Percentiles rank a stretch among this genome's conserved stretches.
Conservation (phyloP, 1,140 invertebrate species). For the Lordiphosa collinella region DNA sequence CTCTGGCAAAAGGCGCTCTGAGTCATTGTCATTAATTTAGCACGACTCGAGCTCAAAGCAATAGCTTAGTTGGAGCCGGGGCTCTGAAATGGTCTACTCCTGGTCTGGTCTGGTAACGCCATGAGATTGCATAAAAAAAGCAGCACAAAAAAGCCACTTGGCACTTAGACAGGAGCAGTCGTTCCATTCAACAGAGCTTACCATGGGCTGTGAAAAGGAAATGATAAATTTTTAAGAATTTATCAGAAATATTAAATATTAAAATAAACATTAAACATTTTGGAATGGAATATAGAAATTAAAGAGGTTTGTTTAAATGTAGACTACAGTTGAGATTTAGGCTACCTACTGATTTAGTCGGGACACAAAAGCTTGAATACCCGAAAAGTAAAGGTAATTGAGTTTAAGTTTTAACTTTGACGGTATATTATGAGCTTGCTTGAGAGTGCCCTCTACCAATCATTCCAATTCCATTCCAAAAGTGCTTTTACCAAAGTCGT, state of each 20-base stretch:
- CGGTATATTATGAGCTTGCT: too few relatives aligned
- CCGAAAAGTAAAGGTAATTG: too few relatives aligned
- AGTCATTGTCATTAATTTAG: constrained; percentile 75
- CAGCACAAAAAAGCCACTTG: constrained; percentile 41
- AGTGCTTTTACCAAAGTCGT: too few relatives aligned
- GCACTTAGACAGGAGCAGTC: constrained; percentile 51
- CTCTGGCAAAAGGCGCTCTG: constrained; percentile 22
- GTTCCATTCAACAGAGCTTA: not conserved
- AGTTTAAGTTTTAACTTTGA: too few relatives aligned
- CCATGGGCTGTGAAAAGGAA: constrained; percentile 3
- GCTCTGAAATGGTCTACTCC: constrained; percentile 18
- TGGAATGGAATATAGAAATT: not conserved
- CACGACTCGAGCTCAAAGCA: constrained; percentile 51
- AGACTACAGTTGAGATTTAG: too few relatives aligned
- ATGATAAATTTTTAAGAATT: too few relatives aligned
- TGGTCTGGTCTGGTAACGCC: constrained; percentile 34
- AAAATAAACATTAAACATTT: constrained; percentile 5
- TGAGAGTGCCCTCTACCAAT: too few relatives aligned
- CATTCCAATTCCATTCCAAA: too few relatives aligned
- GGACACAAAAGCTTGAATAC: too few relatives aligned
- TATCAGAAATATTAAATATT: too few relatives aligned
- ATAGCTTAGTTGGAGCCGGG: constrained; percentile 52
- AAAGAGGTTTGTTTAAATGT: too few relatives aligned
- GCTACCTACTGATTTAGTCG: too few relatives aligned
- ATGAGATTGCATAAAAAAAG: constrained; percentile 57